Conservation (phyloP, 2,113 vertebrate species). For the Melanocharis versteri region DNA sequence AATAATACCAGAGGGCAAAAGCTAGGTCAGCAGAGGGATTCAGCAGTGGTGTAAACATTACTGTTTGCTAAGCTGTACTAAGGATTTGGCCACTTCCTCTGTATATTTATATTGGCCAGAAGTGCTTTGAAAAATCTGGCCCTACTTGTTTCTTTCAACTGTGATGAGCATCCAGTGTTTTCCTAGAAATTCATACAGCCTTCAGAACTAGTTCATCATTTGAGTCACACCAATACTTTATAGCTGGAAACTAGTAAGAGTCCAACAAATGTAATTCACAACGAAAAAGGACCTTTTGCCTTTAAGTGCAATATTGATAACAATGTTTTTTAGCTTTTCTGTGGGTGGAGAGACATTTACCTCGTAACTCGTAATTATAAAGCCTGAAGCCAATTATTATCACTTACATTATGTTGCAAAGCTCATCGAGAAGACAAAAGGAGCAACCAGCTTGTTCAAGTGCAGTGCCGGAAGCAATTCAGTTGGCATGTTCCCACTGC, state of each 20-base stretch:
- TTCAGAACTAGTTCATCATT: background rate
- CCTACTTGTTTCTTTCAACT: background rate
- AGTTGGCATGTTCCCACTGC: slow-evolving; percentile 15
- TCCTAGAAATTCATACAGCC: background rate
- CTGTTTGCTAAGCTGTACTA: background rate
- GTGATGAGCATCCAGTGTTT: background rate
- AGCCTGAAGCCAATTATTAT: slow-evolving; percentile 49
- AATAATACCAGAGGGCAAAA: background rate
- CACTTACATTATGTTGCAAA: slow-evolving; percentile 50
- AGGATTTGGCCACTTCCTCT: background rate
- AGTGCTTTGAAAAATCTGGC: background rate
- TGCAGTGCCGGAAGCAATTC: slow-evolving; percentile 39
- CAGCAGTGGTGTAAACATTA: background rate
- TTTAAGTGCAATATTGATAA: background rate
- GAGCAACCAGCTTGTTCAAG: slow-evolving; percentile 30
- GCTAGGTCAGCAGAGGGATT: background rate
- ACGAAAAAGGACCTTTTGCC: background rate
- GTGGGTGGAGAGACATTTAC: slow-evolving; percentile 40
- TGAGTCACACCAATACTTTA: background rate
- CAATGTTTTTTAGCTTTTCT: slow-evolving; percentile 12
- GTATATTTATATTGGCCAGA: background rate
- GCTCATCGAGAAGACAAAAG: slow-evolving; percentile 51
- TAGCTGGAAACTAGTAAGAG: background rate
- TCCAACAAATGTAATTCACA: background rate
- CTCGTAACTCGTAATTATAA: slow-evolving; percentile 52